Conservation (phyloP, 2,888 invertebrate genomes). For the Drosophila picticornis region DNA sequence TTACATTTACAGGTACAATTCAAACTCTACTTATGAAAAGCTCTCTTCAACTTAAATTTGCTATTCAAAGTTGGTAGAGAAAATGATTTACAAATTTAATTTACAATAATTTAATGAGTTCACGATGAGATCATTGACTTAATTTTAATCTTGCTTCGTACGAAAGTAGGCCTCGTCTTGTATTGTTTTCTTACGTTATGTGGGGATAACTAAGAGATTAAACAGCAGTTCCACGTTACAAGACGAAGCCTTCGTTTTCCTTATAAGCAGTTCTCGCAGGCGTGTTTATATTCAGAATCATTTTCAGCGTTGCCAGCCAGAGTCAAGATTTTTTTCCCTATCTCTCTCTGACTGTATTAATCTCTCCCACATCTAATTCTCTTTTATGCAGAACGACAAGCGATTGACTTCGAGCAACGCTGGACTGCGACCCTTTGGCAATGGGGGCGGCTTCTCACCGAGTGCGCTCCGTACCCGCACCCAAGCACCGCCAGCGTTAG, state of each 20-base stretch:
- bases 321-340: background rate
- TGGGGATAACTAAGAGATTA: background rate
- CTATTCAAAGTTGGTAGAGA: background rate
- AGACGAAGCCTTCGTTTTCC: background rate
- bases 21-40: background rate
- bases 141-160: background rate
- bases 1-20: background rate
- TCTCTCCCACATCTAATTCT: background rate
- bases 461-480: constrained; percentile 75
- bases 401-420: constrained; percentile 67
- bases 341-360: background rate
- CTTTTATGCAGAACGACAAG: constrained; percentile 58
- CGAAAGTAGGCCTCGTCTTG: background rate
- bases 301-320: background rate
- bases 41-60: too few species aligned
- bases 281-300: background rate
- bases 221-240: background rate
- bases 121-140: background rate
- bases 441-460: constrained; percentile 77
- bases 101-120: background rate
- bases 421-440: constrained; percentile 64
- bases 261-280: background rate
- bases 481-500: constrained; percentile 32
- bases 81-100: background rate
- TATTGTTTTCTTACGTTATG: background rate